Base-by-base conservation (phyloP, 2,113 vertebrate genomes). In the Cynoglossus semilaevis region DNA sequence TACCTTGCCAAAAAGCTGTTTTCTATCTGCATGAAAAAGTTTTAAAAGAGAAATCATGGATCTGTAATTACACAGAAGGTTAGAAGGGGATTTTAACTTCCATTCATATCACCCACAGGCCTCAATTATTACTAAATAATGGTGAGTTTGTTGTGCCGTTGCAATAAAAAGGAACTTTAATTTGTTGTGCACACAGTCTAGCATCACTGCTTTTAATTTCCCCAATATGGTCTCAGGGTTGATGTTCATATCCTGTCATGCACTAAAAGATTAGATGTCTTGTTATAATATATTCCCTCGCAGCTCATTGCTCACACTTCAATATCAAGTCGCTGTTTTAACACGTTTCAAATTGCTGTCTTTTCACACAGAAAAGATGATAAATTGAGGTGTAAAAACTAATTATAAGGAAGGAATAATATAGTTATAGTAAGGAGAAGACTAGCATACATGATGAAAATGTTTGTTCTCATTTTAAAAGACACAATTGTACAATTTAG, bases 51-150 rank as follows among this genome's bases (percentile, higher is more conserved):
- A n/a, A 73, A 54, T 41, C 57, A 40, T 52, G 15, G 16, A 68
- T 53, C 61, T 70, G 57, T 43, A 55, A 53, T 79, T 76, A 77
- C 44, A 22, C 42, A 19, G 15, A 18, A 56, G 61, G 65, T 37
- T 43, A 45, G 70, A 49, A 67, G 36, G 47, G 42, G 76, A n/a
- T n/a, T 66, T 77, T 74, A 58, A 83, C 83, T 87, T 80, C 55
- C 77, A 85, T 85, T 76, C 62, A 62, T 47, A 80, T 87, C 75
- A 70, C 77, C 74, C 79, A 40, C 13, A 63, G 77, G 66, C 59
- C 64, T 61, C 77, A 83, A 85, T 86, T 84, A 80, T 80, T 70
- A 70, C 69, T 19, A 70, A 70, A 58, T 51, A 54, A 74, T 71
- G 71, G 58, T 68, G 73, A 67, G 60, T 65, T 76, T 67, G 72